These are phyloP conservation scores for Xiphophorus birchmanni DNA, from an alignment of 2,797 vertebrate species.

Conservation along the genomic window DNA sequence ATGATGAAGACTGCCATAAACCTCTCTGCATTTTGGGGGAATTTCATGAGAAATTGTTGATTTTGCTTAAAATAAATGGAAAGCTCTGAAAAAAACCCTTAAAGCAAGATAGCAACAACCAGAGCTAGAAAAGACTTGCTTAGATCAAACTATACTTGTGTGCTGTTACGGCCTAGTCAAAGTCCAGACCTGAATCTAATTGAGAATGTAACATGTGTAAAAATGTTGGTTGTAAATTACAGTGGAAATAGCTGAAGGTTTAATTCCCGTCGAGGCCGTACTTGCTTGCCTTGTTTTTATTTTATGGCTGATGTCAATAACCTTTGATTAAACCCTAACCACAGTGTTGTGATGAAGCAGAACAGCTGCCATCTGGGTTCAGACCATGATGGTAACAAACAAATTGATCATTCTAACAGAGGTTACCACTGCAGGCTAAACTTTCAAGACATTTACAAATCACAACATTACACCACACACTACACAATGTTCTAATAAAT, in stretches of 20 bases:
- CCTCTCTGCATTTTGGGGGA: neutral
- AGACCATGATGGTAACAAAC: neutral
- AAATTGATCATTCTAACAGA: neutral
- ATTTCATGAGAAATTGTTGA: neutral
- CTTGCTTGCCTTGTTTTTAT: neutral
- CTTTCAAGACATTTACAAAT: neutral
- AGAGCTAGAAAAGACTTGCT: neutral
- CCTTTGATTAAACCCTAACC: slow-evolving; percentile 1
- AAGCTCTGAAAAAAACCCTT: neutral
- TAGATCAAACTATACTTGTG: neutral
- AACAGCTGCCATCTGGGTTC: slow-evolving; percentile 1
- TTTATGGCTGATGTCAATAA: neutral
- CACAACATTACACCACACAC: too few relatives aligned
- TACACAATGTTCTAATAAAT: neutral
- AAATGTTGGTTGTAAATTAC: neutral
- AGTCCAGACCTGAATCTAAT: neutral
- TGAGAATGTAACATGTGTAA: neutral
- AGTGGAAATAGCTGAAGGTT: slow-evolving; percentile 10
- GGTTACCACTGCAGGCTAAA: neutral
- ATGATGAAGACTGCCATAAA: neutral
- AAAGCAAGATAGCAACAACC: neutral
- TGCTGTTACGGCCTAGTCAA: neutral
- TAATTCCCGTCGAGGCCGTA: neutral
- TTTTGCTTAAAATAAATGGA: neutral
- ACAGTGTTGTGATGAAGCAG: neutral